Percentiles rank a stretch among this genome's conserved stretches.
phyloP scores from a whole-genome alignment of 2,888 invertebrate species.

The Temnothorax rugatulus region DNA sequence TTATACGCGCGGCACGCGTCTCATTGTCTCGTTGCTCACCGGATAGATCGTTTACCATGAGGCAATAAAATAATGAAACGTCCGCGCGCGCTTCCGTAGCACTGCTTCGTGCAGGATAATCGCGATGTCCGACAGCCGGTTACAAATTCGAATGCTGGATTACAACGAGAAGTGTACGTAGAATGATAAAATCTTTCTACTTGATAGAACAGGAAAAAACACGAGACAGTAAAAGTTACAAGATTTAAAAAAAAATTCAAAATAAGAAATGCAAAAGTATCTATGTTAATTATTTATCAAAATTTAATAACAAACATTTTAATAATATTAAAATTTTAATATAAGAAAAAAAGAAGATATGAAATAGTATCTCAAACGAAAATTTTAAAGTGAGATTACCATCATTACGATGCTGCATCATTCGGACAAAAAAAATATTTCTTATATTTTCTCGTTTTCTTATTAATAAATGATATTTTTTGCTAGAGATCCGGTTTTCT shows the following conservation, averaged over 20 bases:
- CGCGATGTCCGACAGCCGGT: constrained; percentile 36
- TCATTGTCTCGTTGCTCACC: constrained; percentile 80
- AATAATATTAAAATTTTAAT: not conserved
- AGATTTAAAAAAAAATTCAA: not conserved
- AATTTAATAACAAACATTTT: not conserved
- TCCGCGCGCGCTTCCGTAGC: constrained; percentile 52
- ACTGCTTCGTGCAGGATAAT: constrained; percentile 43
- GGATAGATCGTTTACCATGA: constrained; percentile 71
- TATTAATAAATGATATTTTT: not conserved
- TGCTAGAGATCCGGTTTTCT: too few species aligned
- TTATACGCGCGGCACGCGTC: constrained; percentile 82
- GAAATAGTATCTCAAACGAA: not conserved
- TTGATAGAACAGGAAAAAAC: not conserved
- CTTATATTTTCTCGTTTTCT: not conserved
- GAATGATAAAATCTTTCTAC: constrained; percentile 21
- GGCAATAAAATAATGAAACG: constrained; percentile 80
- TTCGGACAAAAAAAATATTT: not conserved
- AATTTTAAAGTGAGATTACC: not conserved
- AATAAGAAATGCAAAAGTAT: not conserved
- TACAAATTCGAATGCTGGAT: constrained; percentile 33
- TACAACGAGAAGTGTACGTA: not conserved
- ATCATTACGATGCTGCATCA: not conserved
- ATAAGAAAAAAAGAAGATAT: not conserved
- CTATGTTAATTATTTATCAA: not conserved
- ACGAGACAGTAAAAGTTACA: not conserved